phyloP scores from a whole-genome alignment of 2,888 invertebrate species.

The Caenorhabditis angaria region DNA sequence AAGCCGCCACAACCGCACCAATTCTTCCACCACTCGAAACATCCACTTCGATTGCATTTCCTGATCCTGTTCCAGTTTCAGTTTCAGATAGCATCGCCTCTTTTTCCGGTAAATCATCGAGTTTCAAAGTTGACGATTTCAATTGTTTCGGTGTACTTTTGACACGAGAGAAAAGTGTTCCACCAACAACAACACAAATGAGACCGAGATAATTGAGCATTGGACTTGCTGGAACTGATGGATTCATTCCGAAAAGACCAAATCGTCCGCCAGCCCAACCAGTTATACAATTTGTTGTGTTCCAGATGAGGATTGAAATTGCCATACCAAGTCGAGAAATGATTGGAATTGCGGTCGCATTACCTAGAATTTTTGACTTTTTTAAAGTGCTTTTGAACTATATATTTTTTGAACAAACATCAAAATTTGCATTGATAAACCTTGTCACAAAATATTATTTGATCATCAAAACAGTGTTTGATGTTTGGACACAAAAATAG shows the following conservation, averaged over 20 bases:
- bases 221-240: slow-evolving; percentile 51
- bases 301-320: slow-evolving; percentile 75
- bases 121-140: background rate
- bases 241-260: slow-evolving; percentile 64
- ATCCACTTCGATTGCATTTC: background rate
- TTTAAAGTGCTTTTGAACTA: no score
- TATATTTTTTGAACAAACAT: no score
- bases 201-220: slow-evolving; percentile 66
- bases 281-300: slow-evolving; percentile 73
- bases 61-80: background rate
- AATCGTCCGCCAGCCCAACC: slow-evolving; percentile 72
- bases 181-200: slow-evolving; percentile 63
- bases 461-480: no score
- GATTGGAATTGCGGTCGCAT: slow-evolving; percentile 75
- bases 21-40: background rate
- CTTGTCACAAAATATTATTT: no score
- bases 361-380: slow-evolving; percentile 69
- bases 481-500: no score
- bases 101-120: background rate
- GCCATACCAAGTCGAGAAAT: slow-evolving; percentile 68
- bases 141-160: slow-evolving; percentile 12
- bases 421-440: no score
- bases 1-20: slow-evolving; percentile 72
- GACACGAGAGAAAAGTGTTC: slow-evolving; percentile 64
- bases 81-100: background rate